phyloP scores from a whole-genome alignment of 1,140 invertebrate species.

The Globodera ellingtonae region DNA sequence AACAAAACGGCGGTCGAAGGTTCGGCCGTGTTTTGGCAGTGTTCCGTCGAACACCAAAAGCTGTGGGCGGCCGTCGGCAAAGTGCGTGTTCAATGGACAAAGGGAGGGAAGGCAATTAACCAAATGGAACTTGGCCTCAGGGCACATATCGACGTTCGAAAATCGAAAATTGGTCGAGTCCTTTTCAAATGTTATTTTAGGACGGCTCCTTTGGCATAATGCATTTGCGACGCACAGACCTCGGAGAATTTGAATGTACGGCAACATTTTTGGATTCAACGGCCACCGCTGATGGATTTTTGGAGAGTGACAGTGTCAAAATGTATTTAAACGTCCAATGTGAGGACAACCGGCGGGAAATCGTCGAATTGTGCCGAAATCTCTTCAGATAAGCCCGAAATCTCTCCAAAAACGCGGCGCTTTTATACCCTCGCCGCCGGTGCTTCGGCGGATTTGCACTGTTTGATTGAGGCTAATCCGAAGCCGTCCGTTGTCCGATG shows the following conservation, averaged over 20 bases:
- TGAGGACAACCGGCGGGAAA: slow-evolving; percentile 27
- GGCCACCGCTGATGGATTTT: slow-evolving; percentile 25
- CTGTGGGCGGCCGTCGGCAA: slow-evolving; percentile 31
- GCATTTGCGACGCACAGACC: slow-evolving; percentile 44
- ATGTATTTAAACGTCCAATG: slow-evolving; percentile 58
- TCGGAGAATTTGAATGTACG: slow-evolving; percentile 54
- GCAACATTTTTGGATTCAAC: slow-evolving; percentile 26
- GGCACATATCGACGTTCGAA: slow-evolving; percentile 42
- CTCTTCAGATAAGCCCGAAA: slow-evolving; percentile 57
- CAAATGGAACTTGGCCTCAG: slow-evolving; percentile 40
- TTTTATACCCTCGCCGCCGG: slow-evolving; percentile 44
- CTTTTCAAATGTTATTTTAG: slow-evolving; percentile 34
- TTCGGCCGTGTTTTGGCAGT: slow-evolving; percentile 55
- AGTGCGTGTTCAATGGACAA: slow-evolving; percentile 51
- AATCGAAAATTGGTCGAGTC: slow-evolving; percentile 17
- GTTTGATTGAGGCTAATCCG: slow-evolving; percentile 57
- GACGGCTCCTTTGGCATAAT: slow-evolving; percentile 57
- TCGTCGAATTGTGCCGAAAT: neutral
- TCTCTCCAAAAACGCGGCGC: slow-evolving; percentile 33
- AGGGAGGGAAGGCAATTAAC: slow-evolving; percentile 42
- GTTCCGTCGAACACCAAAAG: slow-evolving; percentile 35
- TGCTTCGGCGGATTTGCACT: slow-evolving; percentile 40
- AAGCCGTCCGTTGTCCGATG: slow-evolving; percentile 45
- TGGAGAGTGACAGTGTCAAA: slow-evolving; percentile 29
- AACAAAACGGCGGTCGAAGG: slow-evolving; percentile 62